These are phyloP conservation scores for Campoletis sonorensis DNA, from an alignment of 1,140 invertebrate genomes.

Conservation along the genomic window DNA sequence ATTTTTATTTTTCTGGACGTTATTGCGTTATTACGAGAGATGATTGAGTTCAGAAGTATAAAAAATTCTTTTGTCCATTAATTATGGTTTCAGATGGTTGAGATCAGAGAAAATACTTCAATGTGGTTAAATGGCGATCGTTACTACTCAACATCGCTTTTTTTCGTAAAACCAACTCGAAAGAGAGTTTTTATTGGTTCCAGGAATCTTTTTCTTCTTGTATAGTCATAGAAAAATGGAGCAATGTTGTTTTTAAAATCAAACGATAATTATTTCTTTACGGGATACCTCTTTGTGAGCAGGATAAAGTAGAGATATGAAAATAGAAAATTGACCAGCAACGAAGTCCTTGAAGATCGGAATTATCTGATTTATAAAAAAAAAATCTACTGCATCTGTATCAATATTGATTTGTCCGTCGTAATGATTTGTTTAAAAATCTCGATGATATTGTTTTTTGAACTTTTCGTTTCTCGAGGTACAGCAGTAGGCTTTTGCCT, in stretches of 20 bases:
- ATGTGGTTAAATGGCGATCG: too few relatives aligned
- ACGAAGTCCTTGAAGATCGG: too few relatives aligned
- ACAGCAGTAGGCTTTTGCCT: not conserved
- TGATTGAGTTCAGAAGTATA: too few relatives aligned
- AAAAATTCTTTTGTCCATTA: too few relatives aligned
- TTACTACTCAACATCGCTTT: not conserved
- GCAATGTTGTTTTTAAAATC: not conserved
- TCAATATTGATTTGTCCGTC: not conserved
- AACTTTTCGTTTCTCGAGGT: constrained; percentile 1
- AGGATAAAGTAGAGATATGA: not conserved
- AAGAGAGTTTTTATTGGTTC: not conserved
- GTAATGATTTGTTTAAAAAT: not conserved
- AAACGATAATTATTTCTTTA: not conserved
- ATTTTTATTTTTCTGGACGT: too few relatives aligned
- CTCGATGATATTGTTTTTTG: constrained; percentile 23
- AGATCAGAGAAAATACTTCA: too few relatives aligned
- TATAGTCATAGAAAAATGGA: not conserved
- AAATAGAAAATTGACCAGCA: not conserved
- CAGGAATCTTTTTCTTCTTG: not conserved
- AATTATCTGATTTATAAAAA: too few relatives aligned
- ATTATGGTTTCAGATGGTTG: too few relatives aligned
- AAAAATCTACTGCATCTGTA: not conserved
- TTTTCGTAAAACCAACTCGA: not conserved
- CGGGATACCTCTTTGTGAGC: constrained; percentile 3
- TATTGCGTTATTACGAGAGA: too few relatives aligned